phyloP scores from a whole-genome alignment of 2,797 vertebrate species.

The Schizothorax lantsangensis region DNA sequence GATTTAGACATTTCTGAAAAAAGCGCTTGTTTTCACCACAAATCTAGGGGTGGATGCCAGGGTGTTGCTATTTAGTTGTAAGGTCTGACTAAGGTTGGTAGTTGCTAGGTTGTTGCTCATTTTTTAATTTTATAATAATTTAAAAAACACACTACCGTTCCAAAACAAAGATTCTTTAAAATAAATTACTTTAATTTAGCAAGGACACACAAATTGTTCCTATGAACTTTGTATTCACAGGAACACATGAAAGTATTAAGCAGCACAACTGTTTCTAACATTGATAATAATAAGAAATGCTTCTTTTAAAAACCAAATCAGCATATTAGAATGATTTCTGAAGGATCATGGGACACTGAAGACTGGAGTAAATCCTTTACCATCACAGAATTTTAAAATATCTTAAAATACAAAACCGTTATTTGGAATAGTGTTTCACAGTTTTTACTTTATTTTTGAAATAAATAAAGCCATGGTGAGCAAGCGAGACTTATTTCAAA shows the following conservation, averaged over 20 bases:
- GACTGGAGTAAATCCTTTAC: neutral
- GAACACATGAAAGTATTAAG: neutral
- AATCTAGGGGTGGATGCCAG: neutral
- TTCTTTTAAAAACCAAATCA: neutral
- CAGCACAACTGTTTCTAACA: neutral
- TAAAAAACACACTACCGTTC: neutral
- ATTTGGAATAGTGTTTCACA: neutral
- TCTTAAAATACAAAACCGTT: neutral
- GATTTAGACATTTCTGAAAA: neutral
- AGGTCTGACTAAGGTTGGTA: neutral
- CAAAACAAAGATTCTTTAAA: neutral
- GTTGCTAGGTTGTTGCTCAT: too few species aligned
- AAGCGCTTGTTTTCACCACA: neutral
- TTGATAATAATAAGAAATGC: neutral
- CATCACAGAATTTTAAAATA: neutral
- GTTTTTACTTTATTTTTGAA: neutral
- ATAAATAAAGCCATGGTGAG: neutral
- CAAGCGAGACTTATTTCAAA: neutral
- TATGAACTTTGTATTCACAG: neutral
- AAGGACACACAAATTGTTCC: neutral
- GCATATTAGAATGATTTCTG: neutral
- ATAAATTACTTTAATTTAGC: neutral
- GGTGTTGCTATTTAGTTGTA: slow-evolving; percentile 87
- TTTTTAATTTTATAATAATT: neutral
- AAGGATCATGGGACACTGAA: neutral